Evolutionary conservation across 2,888 invertebrate species (phyloP).

Genomic region (Mesorhabditis sp.): DNA sequence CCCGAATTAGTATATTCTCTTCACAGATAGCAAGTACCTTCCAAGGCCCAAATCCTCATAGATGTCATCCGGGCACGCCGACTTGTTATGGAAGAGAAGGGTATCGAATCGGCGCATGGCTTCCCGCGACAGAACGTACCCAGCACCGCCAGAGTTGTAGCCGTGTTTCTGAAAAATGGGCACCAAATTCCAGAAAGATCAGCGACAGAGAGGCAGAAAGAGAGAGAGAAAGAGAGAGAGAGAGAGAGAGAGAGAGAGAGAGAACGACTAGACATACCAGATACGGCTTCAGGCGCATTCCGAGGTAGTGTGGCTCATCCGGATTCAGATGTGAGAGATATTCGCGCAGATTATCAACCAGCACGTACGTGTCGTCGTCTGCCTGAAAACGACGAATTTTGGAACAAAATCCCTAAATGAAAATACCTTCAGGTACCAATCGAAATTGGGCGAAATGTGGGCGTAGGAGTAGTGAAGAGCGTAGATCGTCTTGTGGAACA

Average conservation of each 20-base stretch:
- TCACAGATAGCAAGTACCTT: conserved; percentile 13
- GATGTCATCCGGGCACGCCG: conserved; percentile 33
- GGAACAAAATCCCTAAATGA: neutral
- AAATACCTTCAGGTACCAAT: conserved; percentile 44
- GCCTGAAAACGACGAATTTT: conserved; percentile 24
- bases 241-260: neutral
- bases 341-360: conserved; percentile 35
- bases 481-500: conserved; percentile 42
- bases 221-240: too few species aligned
- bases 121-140: conserved; percentile 37
- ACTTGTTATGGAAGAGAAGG: conserved; percentile 26
- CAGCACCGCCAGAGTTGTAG: conserved; percentile 46
- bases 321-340: conserved; percentile 33
- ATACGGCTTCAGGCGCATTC: conserved; percentile 39
- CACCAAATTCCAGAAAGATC: neutral
- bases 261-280: conserved; percentile 16
- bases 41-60: conserved; percentile 44
- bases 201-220: neutral
- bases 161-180: conserved; percentile 23
- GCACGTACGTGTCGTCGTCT: conserved; percentile 45
- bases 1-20: neutral
- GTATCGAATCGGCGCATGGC: conserved; percentile 34
- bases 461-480: conserved; percentile 37
- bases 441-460: conserved; percentile 34
- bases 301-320: conserved; percentile 34